Conservation (phyloP, 1,140 invertebrate species). For the Drosophila ironensis region DNA sequence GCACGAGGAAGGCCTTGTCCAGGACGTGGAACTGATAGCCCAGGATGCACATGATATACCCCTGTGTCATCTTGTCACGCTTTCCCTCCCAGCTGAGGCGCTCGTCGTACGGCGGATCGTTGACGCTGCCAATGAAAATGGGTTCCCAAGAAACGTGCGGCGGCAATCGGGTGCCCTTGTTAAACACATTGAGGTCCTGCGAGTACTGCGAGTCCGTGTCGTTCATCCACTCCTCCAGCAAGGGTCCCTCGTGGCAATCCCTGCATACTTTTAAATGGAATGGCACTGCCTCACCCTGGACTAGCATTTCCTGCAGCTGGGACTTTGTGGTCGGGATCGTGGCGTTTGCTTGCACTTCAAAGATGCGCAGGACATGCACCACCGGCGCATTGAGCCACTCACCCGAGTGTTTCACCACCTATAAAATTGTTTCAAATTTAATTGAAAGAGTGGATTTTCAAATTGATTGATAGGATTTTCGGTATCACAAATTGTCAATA, state of each 20-base stretch:
- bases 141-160: conserved; percentile 92
- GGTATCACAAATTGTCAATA: too few relatives aligned
- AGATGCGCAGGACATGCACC: conserved; percentile 65
- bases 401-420: conserved; percentile 76
- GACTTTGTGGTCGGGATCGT: conserved; percentile 88
- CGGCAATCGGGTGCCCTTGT: conserved; percentile 89
- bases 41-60: conserved; percentile 91
- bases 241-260: conserved; percentile 92
- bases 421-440: too few relatives aligned
- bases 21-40: conserved; percentile 94
- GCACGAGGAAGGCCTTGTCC: conserved; percentile 93
- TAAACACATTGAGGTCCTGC: conserved; percentile 88
- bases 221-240: conserved; percentile 90
- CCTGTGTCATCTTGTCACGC: conserved; percentile 96
- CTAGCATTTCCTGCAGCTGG: conserved; percentile 87
- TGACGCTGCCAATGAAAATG: conserved; percentile 91
- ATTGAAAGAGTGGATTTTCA: too few relatives aligned
- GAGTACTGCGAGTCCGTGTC: conserved; percentile 84
- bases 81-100: conserved; percentile 93
- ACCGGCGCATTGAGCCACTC: conserved; percentile 72
- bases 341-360: conserved; percentile 47
- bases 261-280: conserved; percentile 94
- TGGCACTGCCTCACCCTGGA: conserved; percentile 88
- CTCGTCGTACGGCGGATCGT: conserved; percentile 93
- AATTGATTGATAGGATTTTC: too few relatives aligned